phyloP scores from a whole-genome alignment of 2,888 invertebrate species.

The Heliconius ismenius region DNA sequence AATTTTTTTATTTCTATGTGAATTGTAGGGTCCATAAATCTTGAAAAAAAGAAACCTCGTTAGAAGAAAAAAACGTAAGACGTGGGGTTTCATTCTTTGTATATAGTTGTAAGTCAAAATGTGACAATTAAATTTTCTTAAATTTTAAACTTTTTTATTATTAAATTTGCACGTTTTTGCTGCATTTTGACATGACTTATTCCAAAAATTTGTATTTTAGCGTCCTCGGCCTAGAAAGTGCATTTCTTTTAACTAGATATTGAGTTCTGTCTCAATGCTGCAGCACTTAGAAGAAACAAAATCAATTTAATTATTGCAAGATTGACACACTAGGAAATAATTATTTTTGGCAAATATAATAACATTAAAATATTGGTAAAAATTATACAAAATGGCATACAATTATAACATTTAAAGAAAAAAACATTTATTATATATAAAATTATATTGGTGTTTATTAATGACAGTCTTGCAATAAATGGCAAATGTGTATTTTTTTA shows the following conservation, averaged over 20 bases:
- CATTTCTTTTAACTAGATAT: constrained; percentile 28
- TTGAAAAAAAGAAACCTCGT: background rate
- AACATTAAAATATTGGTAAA: background rate
- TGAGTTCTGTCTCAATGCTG: constrained; percentile 22
- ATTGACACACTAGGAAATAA: background rate
- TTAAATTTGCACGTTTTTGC: background rate
- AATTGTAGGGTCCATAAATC: background rate
- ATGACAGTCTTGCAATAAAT: constrained; percentile 19
- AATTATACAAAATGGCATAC: background rate
- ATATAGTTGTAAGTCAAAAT: background rate
- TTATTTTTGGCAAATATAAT: background rate
- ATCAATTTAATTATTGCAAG: background rate
- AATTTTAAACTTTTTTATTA: background rate
- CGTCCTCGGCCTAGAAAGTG: constrained; percentile 11
- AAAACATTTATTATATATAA: background rate
- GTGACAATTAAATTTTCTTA: background rate
- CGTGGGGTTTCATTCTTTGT: background rate
- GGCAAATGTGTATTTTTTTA: constrained; percentile 37
- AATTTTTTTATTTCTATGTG: background rate
- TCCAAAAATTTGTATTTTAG: background rate
- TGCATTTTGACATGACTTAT: constrained; percentile 4
- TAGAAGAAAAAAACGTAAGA: background rate
- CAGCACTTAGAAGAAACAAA: constrained; percentile 22
- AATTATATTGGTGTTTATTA: background rate
- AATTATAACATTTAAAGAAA: background rate